Base-by-base conservation (phyloP, 2,113 vertebrate genomes). In the Pelvicachromis taeniatus region DNA sequence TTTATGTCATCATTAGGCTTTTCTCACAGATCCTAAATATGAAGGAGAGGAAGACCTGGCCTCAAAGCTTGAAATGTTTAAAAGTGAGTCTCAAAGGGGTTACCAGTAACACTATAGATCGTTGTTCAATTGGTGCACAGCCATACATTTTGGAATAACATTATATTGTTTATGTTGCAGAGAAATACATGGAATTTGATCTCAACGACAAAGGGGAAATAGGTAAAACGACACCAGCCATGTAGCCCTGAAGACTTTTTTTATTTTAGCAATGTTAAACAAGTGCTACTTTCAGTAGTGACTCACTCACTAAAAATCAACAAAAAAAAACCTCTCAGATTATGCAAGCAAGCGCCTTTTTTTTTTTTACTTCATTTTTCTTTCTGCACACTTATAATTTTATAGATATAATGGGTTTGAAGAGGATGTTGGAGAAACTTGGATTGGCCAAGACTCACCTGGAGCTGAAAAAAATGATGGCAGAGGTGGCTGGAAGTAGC, bases 161-260 rank as follows among this genome's bases (percentile, higher is more conserved):
- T n/a, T 35, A 9, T 26, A 42, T 56, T 87, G 12, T n/a, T 90
- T 90, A 16, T 29, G 21, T 95, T 94, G n/a, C 91, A 97, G 97
- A 94, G 35, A 97, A 97, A 91, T 97, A 96, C 89, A 95, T 97
- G 97, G 97, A 97, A 61, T 97, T 97, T 91, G 97, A 97, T 91
- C 95, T 96, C 4, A 97, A 97, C 4, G 96, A 96, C 91, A 92
- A 97, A 5, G 97, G 96, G 78, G 96, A 97, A 12, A 96, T 97
- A n/a, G 97, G 97, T 97, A 93, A 90, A 54, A 17, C 1, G 29
- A 3, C n/a, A 82, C 11, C 7, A 9, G 3, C 23, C 4, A 33
- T 42, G 16, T 7, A 26, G 16, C 9, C 31, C 5, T 42, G 3
- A 42, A 83, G 31, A 54, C 53, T 33, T 58, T 33, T 52, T 26